Percentiles rank a stretch among this genome's conserved stretches.
Conservation (phyloP, 1,140 invertebrate genomes). For the Ceratitis capitata region DNA sequence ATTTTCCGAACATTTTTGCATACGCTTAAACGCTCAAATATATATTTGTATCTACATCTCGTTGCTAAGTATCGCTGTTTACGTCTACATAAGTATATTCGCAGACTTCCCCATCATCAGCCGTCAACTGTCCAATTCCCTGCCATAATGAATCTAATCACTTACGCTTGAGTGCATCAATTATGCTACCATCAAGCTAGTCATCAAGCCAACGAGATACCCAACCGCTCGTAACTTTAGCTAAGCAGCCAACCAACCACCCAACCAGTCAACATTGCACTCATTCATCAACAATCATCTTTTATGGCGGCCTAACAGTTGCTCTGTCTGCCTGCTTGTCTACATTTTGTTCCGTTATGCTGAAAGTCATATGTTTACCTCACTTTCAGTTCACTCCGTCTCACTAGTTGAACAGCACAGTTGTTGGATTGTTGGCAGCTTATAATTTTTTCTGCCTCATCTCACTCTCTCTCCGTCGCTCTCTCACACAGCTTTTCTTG, state of each 20-base stretch:
- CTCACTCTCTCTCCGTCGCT: no score
- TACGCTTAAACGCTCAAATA: not conserved
- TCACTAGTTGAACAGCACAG: not conserved
- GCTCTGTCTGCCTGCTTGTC: not conserved
- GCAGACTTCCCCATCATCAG: not conserved
- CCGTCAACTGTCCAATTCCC: conserved; percentile 49
- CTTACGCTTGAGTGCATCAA: conserved; percentile 66
- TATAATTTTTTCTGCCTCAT: not conserved
- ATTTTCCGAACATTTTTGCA: not conserved
- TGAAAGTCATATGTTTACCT: not conserved
- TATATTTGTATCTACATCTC: not conserved
- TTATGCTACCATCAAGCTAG: conserved; percentile 58
- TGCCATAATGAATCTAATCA: conserved; percentile 65
- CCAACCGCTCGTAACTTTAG: not conserved
- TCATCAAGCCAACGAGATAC: conserved; percentile 48
- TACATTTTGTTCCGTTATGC: conserved; percentile 2
- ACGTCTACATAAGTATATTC: not conserved
- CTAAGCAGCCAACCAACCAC: no score
- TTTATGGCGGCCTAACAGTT: not conserved
- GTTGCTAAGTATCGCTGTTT: not conserved
- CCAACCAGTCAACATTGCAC: no score
- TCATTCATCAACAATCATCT: not conserved
- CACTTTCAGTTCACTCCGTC: not conserved
- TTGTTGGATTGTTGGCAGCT: not conserved
- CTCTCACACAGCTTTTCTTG: no score